Evolutionary conservation across 2,113 vertebrate genomes (phyloP).

Genomic region (Noturus placidus): DNA sequence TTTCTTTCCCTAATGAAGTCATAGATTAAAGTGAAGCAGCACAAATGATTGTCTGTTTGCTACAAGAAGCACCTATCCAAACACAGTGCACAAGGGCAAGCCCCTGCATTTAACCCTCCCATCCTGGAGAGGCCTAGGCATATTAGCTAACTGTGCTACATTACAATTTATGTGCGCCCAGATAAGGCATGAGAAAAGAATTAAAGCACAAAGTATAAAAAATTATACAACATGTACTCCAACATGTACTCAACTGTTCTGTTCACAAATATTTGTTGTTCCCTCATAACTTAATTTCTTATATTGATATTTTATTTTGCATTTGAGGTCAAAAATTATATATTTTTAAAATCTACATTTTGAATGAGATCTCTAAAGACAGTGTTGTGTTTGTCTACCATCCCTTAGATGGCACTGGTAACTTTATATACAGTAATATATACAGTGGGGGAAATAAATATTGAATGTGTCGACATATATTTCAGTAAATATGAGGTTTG

Average conservation of each 20-base stretch:
- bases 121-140: slow-evolving; percentile 52
- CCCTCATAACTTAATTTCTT: too few relatives aligned
- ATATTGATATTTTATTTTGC: too few relatives aligned
- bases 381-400: not conserved
- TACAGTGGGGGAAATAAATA: too few relatives aligned
- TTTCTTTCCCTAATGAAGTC: slow-evolving; percentile 83
- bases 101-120: slow-evolving; percentile 69
- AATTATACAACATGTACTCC: not conserved
- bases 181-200: slow-evolving; percentile 25
- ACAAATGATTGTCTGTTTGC: slow-evolving; percentile 77
- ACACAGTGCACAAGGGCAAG: slow-evolving; percentile 74
- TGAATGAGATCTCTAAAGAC: too few relatives aligned
- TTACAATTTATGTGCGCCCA: slow-evolving; percentile 52
- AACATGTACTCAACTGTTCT: not conserved
- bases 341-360: too few relatives aligned
- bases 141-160: slow-evolving; percentile 45
- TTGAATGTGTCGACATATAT: too few relatives aligned
- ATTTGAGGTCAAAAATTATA: too few relatives aligned
- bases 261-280: not conserved
- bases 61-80: slow-evolving; percentile 78
- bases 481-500: too few relatives aligned
- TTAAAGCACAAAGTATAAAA: not conserved
- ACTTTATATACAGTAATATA: too few relatives aligned
- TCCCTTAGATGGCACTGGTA: too few relatives aligned
- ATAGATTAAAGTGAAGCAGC: slow-evolving; percentile 72